Base-by-base conservation (phyloP, 1,140 invertebrate species). In the Drosophila suzukii region DNA sequence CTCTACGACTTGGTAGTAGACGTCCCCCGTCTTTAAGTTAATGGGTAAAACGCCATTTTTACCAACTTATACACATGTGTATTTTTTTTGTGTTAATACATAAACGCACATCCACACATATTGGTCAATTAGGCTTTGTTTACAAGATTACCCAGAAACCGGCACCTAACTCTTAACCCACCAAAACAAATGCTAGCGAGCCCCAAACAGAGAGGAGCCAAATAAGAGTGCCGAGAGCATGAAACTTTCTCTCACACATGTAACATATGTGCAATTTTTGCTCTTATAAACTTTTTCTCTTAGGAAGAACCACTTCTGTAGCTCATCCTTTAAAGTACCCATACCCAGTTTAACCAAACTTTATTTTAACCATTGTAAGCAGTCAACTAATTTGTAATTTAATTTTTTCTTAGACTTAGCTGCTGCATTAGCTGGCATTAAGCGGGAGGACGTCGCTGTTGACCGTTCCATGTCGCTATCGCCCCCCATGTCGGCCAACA, bases 371-470 rank as follows among this genome's bases (percentile, higher is more conserved):
- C n/a, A 20, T 20, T 39, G 11, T 32, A 32, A 71, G 43, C 50
- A 12, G 15, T 38, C 32, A n/a, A 43, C 70, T 81, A 81, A 75
- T 53, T 65, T 13, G 36, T 38, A 11, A 38, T 34, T 34, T 68
- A 11, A 39, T 68, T 92, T 27, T 34, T 17, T 81, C 92, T 6
- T 79, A 94, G 93, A 92, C 91, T 80, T 93, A 86, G 75, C 92
- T 88, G 75, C 86, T 90, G 60, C 81, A 77, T 59, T 93, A 91
- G 62, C 93, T 84, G 51, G 89, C 90, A 51, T 79, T 86, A 78
- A 93, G 81, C 78, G 93, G 75, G 81, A 93, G 78, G 90, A 92
- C n/a, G 65, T 89, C 46, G 66, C 65, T 39, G 83, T 88, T 50
- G 88, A 93, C 90, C 91, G 91, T 78, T 68, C 86, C 55, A 80